Evolutionary conservation across 2,888 invertebrate genomes (phyloP).

Genomic region (Phyllotreta striolata): DNA sequence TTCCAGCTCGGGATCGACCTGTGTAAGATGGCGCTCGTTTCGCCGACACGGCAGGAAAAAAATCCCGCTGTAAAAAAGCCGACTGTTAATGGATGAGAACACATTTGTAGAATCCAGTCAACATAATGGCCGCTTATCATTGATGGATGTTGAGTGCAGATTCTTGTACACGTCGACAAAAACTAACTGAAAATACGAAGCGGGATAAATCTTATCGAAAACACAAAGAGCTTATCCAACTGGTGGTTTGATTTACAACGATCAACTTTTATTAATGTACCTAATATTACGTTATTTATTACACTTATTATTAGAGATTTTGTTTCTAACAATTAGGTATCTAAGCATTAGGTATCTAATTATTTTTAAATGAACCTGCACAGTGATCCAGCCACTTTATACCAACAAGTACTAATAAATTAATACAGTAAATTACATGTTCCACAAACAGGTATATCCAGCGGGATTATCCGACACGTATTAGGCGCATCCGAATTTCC

Average conservation of each 20-base stretch:
- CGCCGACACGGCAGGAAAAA: slow-evolving; percentile 6
- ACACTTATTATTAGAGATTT: not conserved
- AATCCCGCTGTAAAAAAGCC: slow-evolving; percentile 20
- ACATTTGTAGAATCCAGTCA: slow-evolving; percentile 42
- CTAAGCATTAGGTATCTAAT: no score
- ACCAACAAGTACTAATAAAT: no score
- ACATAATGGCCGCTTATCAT: slow-evolving; percentile 47
- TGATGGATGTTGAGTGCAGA: slow-evolving; percentile 48
- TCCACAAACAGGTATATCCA: no score
- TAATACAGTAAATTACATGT: no score
- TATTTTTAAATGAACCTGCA: no score
- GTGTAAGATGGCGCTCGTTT: no score
- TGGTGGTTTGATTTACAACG: slow-evolving; percentile 21
- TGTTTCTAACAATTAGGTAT: no score
- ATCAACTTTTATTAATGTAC: slow-evolving; percentile 7
- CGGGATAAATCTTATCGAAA: slow-evolving; percentile 31
- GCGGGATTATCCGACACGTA: no score
- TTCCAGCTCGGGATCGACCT: no score
- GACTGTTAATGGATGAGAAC: slow-evolving; percentile 40
- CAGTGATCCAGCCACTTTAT: no score
- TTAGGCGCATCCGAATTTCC: no score
- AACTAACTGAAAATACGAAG: slow-evolving; percentile 34
- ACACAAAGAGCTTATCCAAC: slow-evolving; percentile 27
- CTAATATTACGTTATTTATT: not conserved
- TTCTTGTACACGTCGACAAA: slow-evolving; percentile 43